phyloP scores from a whole-genome alignment of 2,113 vertebrate genomes.

The Donacobius atricapilla region DNA sequence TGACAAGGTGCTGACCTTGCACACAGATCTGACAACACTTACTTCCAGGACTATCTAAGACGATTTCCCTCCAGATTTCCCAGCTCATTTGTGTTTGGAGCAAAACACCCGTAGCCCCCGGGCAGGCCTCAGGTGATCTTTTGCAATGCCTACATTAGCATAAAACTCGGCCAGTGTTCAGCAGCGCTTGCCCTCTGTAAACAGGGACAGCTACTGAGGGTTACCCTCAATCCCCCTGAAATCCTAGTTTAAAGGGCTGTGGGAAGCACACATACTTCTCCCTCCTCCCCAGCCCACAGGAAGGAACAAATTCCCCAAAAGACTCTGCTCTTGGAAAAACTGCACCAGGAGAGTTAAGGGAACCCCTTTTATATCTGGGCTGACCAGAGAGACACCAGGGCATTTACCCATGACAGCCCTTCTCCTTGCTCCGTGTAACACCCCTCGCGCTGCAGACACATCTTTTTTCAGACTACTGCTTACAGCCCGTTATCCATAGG shows the following conservation, averaged over 20 bases:
- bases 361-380: not conserved
- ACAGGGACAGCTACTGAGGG: not conserved
- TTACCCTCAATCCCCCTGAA: not conserved
- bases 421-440: not conserved
- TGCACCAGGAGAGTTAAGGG: not conserved
- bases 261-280: not conserved
- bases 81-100: not conserved
- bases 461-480: not conserved
- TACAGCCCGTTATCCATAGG: rapidly evolving
- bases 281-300: not conserved
- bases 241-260: not conserved
- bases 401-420: not conserved
- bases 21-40: not conserved
- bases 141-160: not conserved
- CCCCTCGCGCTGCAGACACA: not conserved
- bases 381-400: not conserved
- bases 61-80: not conserved
- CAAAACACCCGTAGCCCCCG: not conserved
- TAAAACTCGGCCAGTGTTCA: not conserved
- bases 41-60: not conserved
- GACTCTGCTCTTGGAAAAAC: not conserved
- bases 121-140: not conserved
- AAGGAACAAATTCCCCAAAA: not conserved
- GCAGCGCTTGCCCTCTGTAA: not conserved
- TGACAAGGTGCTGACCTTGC: not conserved